A percentile compares a stretch with the other conserved stretches of the same genome.
Evolutionary conservation across 2,888 invertebrate species (phyloP).

Genomic region (Pollenia amentaria): DNA sequence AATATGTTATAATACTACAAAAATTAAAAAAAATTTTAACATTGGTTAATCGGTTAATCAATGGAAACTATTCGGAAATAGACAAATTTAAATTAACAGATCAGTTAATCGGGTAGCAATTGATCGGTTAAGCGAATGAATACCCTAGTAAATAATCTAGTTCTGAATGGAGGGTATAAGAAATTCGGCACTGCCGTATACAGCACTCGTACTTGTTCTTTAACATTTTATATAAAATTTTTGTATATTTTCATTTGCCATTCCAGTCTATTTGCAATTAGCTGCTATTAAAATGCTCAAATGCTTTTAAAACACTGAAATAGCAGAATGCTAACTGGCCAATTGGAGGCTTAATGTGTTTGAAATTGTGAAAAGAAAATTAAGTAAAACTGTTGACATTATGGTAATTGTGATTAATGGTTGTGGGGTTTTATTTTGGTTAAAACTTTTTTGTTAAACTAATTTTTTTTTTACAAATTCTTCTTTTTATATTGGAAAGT

Average conservation of each 20-base stretch:
- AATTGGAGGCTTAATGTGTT: slow-evolving; percentile 42
- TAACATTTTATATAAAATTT: slow-evolving; percentile 1
- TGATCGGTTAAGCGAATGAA: too few relatives aligned
- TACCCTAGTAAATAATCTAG: too few relatives aligned
- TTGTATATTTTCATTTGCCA: not conserved
- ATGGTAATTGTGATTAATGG: slow-evolving; percentile 71
- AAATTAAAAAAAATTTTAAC: too few relatives aligned
- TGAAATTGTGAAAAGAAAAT: not conserved
- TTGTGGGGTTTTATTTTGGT: not conserved
- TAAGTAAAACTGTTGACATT: slow-evolving; percentile 55
- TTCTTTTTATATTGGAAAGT: not conserved
- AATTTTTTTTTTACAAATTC: not conserved
- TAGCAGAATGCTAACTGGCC: slow-evolving; percentile 12
- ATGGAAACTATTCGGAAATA: too few relatives aligned
- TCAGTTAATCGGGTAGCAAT: too few relatives aligned
- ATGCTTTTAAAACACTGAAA: not conserved
- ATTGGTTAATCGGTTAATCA: too few relatives aligned
- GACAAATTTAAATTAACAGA: too few relatives aligned
- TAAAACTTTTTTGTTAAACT: slow-evolving; percentile 20
- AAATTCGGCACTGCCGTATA: too few relatives aligned
- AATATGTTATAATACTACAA: too few relatives aligned
- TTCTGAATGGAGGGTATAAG: too few relatives aligned
- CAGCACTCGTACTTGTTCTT: too few relatives aligned
- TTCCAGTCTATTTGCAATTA: slow-evolving; percentile 28
- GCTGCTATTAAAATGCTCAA: slow-evolving; percentile 29